A percentile compares a stretch with the other conserved stretches of the same genome.
phyloP scores from a whole-genome alignment of 2,888 invertebrate species.

The Troides aeacus region DNA sequence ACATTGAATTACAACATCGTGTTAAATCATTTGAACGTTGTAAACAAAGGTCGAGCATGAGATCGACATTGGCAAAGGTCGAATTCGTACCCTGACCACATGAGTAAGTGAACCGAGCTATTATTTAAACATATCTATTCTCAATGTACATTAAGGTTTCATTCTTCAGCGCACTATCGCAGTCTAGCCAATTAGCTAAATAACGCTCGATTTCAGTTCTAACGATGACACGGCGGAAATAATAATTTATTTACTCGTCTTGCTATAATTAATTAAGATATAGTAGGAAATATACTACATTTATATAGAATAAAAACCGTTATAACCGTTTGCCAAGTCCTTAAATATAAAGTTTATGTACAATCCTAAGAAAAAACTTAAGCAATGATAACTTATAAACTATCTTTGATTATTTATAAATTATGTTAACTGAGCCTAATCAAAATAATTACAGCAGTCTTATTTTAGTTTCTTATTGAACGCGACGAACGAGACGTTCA shows the following conservation, averaged over 20 bases:
- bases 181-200: constrained; percentile 4
- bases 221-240: neutral
- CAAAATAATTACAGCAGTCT: too few species aligned
- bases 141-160: neutral
- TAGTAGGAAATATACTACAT: too few species aligned
- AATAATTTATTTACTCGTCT: neutral
- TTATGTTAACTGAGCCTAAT: too few species aligned
- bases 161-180: neutral
- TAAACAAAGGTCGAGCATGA: constrained; percentile 20
- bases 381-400: too few species aligned
- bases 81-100: constrained; percentile 4
- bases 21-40: constrained; percentile 13
- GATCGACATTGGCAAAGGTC: constrained; percentile 28
- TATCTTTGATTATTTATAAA: too few species aligned
- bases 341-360: too few species aligned
- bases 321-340: too few species aligned
- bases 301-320: too few species aligned
- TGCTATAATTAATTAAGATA: neutral
- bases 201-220: neutral
- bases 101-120: constrained; percentile 11
- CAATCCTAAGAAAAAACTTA: too few species aligned
- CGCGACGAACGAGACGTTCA: too few species aligned
- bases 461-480: too few species aligned
- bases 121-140: constrained; percentile 18
- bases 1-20: constrained; percentile 22